Conservation (phyloP, 2,888 invertebrate species). For the Caenorhabditis sp. region DNA sequence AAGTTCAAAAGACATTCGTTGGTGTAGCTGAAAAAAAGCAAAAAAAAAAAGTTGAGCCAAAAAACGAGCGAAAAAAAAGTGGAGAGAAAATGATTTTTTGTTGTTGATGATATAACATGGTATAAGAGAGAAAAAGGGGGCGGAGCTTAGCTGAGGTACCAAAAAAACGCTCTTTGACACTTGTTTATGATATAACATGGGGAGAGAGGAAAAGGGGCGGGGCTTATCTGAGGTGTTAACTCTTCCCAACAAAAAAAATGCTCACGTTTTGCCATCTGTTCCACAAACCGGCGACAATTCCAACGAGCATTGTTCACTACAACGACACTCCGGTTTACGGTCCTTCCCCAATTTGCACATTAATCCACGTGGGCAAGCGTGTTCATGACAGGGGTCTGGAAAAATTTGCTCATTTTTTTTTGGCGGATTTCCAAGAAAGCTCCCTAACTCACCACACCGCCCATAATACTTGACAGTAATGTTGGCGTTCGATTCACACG, state of each 20-base stretch:
- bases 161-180: no score
- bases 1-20: slow-evolving; percentile 83
- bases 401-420: background rate
- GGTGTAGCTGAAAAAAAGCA: slow-evolving; percentile 73
- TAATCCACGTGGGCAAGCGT: slow-evolving; percentile 82
- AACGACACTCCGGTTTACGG: slow-evolving; percentile 85
- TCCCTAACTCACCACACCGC: slow-evolving; percentile 72
- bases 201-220: no score
- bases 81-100: no score
- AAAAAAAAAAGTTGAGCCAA: background rate
- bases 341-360: slow-evolving; percentile 83
- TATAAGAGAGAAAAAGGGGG: no score
- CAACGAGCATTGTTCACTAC: slow-evolving; percentile 82
- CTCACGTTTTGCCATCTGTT: slow-evolving; percentile 74
- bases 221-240: no score
- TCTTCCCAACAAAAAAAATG: no score
- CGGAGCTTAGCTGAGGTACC: no score
- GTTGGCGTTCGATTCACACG: slow-evolving; percentile 71
- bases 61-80: slow-evolving; percentile 60
- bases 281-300: slow-evolving; percentile 78
- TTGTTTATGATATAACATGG: no score
- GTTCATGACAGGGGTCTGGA: slow-evolving; percentile 82
- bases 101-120: no score
- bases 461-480: slow-evolving; percentile 73
- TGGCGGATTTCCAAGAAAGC: background rate